phyloP scores from a whole-genome alignment of 2,888 invertebrate species.

The Desoria tigrina region DNA sequence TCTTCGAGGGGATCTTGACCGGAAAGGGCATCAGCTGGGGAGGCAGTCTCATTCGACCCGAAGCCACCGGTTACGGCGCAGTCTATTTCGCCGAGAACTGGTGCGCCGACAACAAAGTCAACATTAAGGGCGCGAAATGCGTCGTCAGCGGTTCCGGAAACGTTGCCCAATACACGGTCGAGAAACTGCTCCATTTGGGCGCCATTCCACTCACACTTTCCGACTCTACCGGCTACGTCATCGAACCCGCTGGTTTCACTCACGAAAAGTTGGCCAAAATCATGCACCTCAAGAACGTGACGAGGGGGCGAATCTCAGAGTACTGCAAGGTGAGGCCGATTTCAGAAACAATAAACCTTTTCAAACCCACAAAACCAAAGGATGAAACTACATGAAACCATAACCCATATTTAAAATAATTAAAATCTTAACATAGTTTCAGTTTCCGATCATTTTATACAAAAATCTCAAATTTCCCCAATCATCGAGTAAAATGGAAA shows the following conservation, averaged over 20 bases:
- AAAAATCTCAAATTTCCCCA: too few species aligned
- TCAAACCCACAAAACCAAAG: too few species aligned
- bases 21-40: conserved; percentile 27
- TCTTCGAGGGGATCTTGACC: conserved; percentile 27
- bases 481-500: too few species aligned
- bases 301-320: too few species aligned
- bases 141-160: conserved; percentile 29
- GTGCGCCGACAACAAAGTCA: conserved; percentile 21
- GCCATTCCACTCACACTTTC: conserved; percentile 31
- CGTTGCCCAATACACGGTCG: conserved; percentile 32
- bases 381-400: too few species aligned
- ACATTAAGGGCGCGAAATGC: conserved; percentile 27
- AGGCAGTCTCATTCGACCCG: conserved; percentile 27
- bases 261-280: conserved; percentile 19
- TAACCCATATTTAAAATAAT: too few species aligned
- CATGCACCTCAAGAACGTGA: conserved; percentile 26
- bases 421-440: too few species aligned
- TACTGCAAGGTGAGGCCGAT: too few species aligned
- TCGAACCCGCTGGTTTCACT: conserved; percentile 30
- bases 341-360: too few species aligned
- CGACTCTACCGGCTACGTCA: conserved; percentile 25
- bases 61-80: conserved; percentile 33
- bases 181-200: conserved; percentile 27
- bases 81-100: conserved; percentile 30
- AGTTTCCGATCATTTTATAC: too few species aligned